These are phyloP conservation scores for Microtus richardsoni DNA, from an alignment of 2,113 vertebrate genomes.

Conservation along the genomic window DNA sequence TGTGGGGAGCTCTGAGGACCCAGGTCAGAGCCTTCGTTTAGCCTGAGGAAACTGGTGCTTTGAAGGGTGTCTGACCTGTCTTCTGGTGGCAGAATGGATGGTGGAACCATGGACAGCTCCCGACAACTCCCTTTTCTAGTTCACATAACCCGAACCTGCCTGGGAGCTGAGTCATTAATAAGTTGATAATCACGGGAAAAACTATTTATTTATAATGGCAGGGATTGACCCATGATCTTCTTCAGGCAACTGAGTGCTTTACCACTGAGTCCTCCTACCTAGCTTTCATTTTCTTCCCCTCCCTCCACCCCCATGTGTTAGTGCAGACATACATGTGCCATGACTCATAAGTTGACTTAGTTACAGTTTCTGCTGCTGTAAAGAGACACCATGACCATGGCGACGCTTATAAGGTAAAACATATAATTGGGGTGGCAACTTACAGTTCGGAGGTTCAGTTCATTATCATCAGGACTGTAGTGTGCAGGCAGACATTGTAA, in stretches of 20 bases:
- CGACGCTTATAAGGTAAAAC: not conserved
- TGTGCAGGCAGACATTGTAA: too few relatives aligned
- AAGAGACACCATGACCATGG: not conserved
- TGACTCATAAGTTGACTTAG: not conserved
- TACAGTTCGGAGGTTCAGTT: not conserved
- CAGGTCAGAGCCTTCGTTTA: not conserved
- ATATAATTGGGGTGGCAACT: not conserved
- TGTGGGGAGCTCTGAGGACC: not conserved
- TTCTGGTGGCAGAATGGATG: not conserved
- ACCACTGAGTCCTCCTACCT: not conserved
- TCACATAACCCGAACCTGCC: not conserved
- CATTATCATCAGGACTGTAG: not conserved
- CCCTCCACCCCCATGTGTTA: too few relatives aligned
- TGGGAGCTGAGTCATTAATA: not conserved
- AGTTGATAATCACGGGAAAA: not conserved
- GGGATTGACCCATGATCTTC: not conserved
- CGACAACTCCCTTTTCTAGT: accelerated
- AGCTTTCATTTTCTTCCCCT: not conserved
- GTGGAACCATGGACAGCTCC: slow-evolving; percentile 65
- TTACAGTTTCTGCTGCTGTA: not conserved
- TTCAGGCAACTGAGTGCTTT: not conserved
- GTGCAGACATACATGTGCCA: not conserved
- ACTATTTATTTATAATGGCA: not conserved
- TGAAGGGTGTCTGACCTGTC: too few relatives aligned
- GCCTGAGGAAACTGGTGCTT: not conserved